Evolutionary conservation across 1,140 invertebrate species (phyloP), one percentile per base, ranked within the genome.

Genomic region (Drosophila melanica): DNA sequence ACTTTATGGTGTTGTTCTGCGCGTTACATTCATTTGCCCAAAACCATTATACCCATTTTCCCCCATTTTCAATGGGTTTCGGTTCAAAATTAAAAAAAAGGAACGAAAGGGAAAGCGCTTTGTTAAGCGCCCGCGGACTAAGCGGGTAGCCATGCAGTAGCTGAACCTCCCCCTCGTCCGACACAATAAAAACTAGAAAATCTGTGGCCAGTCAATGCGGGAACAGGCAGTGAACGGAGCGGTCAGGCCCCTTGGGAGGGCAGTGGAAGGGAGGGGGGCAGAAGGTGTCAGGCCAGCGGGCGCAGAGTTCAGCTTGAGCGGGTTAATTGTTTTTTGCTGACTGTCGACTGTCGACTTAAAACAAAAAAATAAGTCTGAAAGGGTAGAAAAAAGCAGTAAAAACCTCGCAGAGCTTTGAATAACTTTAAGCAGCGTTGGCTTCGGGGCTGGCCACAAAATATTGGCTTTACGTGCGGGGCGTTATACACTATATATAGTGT

Each of bases 301-400:
- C 59, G 60, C 60, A 42, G 62, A 51, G 60, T 71, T 75, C 65
- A 79, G 55, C 63, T 68, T 63, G 41, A 62, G 64, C 47, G 79
- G 59, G 79, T 84, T 79, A 84, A 82, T 79, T 70, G 72, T 79
- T 84, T 84, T 87, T 77, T 77, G 79, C 78, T 67, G 79, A 81
- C 75, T 77, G 64, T 65, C 35, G 79, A 81, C 75, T 74, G 64
- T 65, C 35, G 48, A 64, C 55, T 72, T 59, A 54, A 58, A 18
- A 51, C 37, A 57, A 48, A 30, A 58, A 62, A 69, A 18, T 41
- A 63, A 66, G 20, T 23, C 66, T 53, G 16, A 55, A 48, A 63
- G 48, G 41, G 20, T 39, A 50, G 65, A 47, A 41, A 53, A 62
- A 47, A 39, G 63, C 62, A 75, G 67, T 18, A 71, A 69, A 69